Conservation (phyloP, 2,113 vertebrate genomes). For the Hyla sarda region DNA sequence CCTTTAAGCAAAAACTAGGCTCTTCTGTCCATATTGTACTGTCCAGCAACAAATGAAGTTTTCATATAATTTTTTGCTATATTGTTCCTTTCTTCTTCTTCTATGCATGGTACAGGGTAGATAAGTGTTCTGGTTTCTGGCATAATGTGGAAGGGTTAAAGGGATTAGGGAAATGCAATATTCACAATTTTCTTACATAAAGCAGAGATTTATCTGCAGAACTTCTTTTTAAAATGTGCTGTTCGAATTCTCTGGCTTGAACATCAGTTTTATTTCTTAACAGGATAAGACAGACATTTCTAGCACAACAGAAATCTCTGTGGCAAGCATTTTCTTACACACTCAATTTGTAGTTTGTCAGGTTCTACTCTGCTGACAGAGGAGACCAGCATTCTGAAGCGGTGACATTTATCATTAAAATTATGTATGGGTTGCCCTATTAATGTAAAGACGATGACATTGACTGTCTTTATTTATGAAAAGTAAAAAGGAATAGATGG, state of each 20-base stretch:
- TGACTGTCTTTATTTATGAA: conserved; percentile 28
- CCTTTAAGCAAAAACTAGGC: no score
- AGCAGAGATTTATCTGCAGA: background rate
- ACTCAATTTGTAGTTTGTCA: conserved; percentile 33
- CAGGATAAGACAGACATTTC: conserved; percentile 5
- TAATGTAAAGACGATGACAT: conserved; percentile 46
- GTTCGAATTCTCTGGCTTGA: background rate
- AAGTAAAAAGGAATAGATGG: conserved; percentile 39
- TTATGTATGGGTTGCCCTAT: conserved; percentile 27
- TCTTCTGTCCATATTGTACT: no score
- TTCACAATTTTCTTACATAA: background rate
- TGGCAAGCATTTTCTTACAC: conserved; percentile 12
- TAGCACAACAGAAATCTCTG: conserved; percentile 16
- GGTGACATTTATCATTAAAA: conserved; percentile 33
- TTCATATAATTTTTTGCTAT: background rate
- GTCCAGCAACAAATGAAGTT: no score
- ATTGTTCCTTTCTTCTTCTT: background rate
- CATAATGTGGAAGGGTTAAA: background rate
- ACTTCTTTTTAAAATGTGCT: background rate
- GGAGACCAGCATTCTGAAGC: conserved; percentile 1
- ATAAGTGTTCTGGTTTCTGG: background rate
- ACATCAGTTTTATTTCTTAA: conserved; percentile 26
- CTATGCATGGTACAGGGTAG: background rate
- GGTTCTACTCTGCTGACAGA: conserved; percentile 10
- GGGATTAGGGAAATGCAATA: background rate